Conservation (phyloP, 92 coral and sea anemone species). For the Montipora capitata region DNA sequence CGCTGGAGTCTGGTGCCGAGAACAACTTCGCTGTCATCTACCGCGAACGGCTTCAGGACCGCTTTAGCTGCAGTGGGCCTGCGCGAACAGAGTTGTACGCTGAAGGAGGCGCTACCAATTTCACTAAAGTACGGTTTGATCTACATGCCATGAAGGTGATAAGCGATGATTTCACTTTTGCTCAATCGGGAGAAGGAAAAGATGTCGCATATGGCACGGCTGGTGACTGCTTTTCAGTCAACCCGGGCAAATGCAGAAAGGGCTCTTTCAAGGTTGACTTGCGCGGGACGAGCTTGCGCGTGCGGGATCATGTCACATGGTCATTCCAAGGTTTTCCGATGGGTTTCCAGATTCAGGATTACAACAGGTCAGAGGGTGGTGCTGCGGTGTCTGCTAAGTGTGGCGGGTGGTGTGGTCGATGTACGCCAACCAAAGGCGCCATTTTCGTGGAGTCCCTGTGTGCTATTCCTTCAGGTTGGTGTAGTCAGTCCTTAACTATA, state of each 20-base stretch:
- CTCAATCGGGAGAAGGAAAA: conserved; percentile 67
- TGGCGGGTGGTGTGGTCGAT: conserved; percentile 98
- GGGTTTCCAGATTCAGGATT: conserved; percentile 86
- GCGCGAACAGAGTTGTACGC: conserved; percentile 77
- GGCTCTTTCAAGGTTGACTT: conserved; percentile 94
- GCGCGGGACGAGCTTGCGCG: conserved; percentile 85
- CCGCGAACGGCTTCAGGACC: conserved; percentile 82
- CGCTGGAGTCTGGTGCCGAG: conserved; percentile 82
- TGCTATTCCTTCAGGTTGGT: conserved; percentile 87
- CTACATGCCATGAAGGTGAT: conserved; percentile 77
- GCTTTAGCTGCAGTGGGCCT: conserved; percentile 93
- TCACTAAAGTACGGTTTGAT: conserved; percentile 83
- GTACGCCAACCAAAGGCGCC: conserved; percentile 86
- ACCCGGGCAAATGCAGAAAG: conserved; percentile 89
- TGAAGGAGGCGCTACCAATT: conserved; percentile 86
- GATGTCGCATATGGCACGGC: conserved; percentile 95
- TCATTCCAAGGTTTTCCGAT: conserved; percentile 92
- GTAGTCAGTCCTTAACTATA: too few species aligned
- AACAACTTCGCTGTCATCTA: conserved; percentile 91
- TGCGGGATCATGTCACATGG: conserved; percentile 87
- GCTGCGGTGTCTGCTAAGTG: conserved; percentile 89
- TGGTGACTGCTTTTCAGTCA: conserved; percentile 97
- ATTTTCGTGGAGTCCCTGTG: conserved; percentile 84
- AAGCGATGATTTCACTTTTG: conserved; percentile 83
- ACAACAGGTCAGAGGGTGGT: conserved; percentile 67